Conservation (phyloP, 2,888 invertebrate species). For the Aplocera efformata region DNA sequence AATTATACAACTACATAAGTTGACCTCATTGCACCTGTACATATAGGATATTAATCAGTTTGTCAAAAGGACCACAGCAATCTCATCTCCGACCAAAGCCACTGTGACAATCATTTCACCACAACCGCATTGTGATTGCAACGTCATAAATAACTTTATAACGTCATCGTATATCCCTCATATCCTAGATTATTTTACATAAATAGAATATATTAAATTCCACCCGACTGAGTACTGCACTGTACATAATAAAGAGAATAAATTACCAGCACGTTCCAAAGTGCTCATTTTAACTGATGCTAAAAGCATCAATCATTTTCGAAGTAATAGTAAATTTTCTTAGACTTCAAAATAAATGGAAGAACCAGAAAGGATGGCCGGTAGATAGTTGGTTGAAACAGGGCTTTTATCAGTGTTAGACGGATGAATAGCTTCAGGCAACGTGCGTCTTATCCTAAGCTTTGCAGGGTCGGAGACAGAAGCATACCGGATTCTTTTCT, state of each 20-base stretch:
- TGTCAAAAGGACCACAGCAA: no score
- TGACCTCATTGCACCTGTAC: no score
- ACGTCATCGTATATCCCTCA: conserved; percentile 11
- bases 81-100: neutral
- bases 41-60: no score
- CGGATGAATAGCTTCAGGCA: conserved; percentile 47
- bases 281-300: conserved; percentile 38
- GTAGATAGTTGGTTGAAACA: conserved; percentile 31
- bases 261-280: conserved; percentile 46
- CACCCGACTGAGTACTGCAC: conserved; percentile 41
- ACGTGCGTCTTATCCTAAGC: conserved; percentile 37
- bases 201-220: conserved; percentile 62
- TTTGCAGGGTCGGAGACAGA: neutral
- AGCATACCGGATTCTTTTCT: no score
- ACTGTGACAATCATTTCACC: neutral
- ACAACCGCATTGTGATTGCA: neutral
- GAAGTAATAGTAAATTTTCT: conserved; percentile 5
- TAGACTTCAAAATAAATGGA: conserved; percentile 43
- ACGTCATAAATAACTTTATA: conserved; percentile 8
- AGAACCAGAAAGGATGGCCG: conserved; percentile 46
- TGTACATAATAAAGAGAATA: conserved; percentile 41
- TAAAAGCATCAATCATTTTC: conserved; percentile 47
- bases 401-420: conserved; percentile 50
- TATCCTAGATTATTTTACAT: conserved; percentile 36
- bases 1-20: no score